Base-by-base conservation (phyloP, 2,113 vertebrate genomes). In the Turdus rufiventris region DNA sequence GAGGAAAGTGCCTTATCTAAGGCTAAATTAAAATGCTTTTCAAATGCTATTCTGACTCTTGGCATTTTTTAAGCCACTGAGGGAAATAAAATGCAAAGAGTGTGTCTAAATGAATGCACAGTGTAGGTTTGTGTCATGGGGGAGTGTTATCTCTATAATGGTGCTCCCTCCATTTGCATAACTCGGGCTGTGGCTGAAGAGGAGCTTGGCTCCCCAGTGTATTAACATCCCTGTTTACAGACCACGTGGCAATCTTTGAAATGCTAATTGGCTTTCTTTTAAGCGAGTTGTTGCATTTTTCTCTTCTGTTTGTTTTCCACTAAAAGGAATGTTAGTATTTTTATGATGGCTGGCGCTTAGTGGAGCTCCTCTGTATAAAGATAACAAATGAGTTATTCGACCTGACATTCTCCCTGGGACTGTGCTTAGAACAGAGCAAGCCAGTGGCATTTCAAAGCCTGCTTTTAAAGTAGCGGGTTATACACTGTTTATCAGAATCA, bases 361-460 rank as follows among this genome's bases (percentile, higher is more conserved):
- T 7, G 2, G 81, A 96, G 53, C 62, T 82, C 93, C 86, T 92
- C 47, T 83, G 82, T 63, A 75, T 48, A 81, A 93, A 85, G 91
- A 91, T 76, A 86, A 94, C 93, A 93, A 94, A 92, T 91, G 66
- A 96, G 67, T 88, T 93, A 68, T 12, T 54, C 2, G 36, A 88
- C 85, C 88, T 95, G 95, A 94, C 91, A 86, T 95, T 94, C 91
- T 93, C 76, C 56, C 86, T 89, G 94, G 92, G 94, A 93, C 67
- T 33, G 51, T 31, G 75, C 86, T 94, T 14, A 23, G 86, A 94
- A 85, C 2, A 20, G 91, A 92, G 91, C 79, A 51, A 93, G 88
- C 75, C 79, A 47, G 68, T 84, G 94, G 91, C 83, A 92, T 95
- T 96, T 95, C 92, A 76, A 91, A 94, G 62, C 34, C 85, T 54